Conservation (phyloP, 1,140 invertebrate genomes). For the Meloidogyne exigua region DNA sequence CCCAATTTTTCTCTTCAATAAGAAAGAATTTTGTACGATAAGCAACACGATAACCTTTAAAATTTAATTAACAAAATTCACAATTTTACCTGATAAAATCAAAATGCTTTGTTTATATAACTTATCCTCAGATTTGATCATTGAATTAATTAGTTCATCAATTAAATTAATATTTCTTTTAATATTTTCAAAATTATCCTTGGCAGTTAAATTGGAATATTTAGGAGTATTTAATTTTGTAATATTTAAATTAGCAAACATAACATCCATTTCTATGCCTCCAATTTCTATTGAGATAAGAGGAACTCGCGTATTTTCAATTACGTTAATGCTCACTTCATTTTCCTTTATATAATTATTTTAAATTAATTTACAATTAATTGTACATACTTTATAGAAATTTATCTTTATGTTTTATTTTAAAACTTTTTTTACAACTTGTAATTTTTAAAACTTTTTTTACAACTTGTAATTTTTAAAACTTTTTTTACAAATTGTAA, state of each 20-base stretch:
- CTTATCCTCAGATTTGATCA: background rate
- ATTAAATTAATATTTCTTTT: background rate
- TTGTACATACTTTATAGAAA: too few species aligned
- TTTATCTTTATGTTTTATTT: too few species aligned
- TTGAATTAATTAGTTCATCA: background rate
- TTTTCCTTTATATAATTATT: background rate
- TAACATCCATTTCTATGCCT: background rate
- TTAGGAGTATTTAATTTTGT: background rate
- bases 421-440: too few species aligned
- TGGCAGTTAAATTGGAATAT: background rate
- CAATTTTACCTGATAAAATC: background rate
- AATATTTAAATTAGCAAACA: background rate
- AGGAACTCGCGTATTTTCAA: background rate
- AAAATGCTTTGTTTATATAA: background rate
- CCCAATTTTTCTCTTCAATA: background rate
- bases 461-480: too few species aligned
- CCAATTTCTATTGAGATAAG: background rate
- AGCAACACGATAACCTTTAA: background rate
- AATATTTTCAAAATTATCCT: background rate
- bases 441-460: too few species aligned
- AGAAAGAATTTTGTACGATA: background rate
- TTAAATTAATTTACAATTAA: background rate
- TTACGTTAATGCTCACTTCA: background rate
- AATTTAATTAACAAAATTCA: background rate
- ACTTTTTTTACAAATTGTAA: too few species aligned